Conservation (phyloP, 2,113 vertebrate species). For the Arvicanthis niloticus region DNA sequence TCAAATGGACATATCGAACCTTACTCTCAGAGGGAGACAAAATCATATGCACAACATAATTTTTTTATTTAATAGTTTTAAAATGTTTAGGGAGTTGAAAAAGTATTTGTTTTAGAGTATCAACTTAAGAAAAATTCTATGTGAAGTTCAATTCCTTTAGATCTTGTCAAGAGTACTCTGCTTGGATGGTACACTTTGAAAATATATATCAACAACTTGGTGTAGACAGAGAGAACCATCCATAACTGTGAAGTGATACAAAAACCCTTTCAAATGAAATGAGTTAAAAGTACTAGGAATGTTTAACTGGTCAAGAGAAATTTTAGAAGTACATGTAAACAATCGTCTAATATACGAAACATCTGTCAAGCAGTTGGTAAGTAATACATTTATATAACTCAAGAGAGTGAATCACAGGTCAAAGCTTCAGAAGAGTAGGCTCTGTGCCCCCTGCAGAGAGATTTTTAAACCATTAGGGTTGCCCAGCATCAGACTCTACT, state of each 20-base stretch:
- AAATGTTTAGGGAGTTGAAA: neutral
- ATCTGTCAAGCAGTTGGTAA: neutral
- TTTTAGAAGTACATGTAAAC: neutral
- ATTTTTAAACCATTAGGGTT: neutral
- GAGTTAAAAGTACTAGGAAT: neutral
- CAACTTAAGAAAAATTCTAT: neutral
- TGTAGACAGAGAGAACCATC: neutral
- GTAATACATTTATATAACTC: constrained; percentile 16
- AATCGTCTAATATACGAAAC: constrained; percentile 23
- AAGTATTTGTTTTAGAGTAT: constrained; percentile 16
- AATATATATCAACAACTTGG: neutral
- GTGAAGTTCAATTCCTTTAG: neutral
- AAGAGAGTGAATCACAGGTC: constrained; percentile 9
- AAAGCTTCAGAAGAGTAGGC: neutral
- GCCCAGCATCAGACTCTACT: neutral
- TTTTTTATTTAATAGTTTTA: neutral
- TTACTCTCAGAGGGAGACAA: neutral
- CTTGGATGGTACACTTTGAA: neutral
- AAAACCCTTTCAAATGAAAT: constrained; percentile 48
- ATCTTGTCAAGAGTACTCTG: neutral
- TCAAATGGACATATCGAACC: neutral
- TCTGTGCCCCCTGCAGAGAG: neutral
- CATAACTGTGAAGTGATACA: constrained; percentile 16
- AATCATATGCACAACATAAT: neutral
- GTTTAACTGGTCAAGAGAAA: constrained; percentile 38